A percentile compares a stretch with the other conserved stretches of the same genome.
Evolutionary conservation across 2,797 vertebrate genomes (phyloP).

Genomic region (Masticophis lateralis): DNA sequence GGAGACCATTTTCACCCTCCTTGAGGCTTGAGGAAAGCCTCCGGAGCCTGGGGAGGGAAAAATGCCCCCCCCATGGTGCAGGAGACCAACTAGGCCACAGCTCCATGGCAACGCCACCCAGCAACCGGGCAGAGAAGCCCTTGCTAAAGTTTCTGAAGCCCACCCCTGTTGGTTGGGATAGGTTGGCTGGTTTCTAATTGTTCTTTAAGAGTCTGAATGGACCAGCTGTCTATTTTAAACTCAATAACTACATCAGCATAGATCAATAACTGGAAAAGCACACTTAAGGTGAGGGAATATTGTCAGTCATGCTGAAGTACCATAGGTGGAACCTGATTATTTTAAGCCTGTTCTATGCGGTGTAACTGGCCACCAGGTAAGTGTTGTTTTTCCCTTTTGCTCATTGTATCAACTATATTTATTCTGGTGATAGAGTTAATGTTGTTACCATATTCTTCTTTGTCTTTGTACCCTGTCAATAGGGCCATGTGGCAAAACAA

Average conservation of each 20-base stretch:
- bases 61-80: no score
- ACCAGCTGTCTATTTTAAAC: background rate
- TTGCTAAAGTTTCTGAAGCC: no score
- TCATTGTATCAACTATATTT: conserved; percentile 57
- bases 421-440: conserved; percentile 54
- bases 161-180: background rate
- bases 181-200: background rate
- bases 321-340: background rate
- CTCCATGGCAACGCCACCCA: no score
- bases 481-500: conserved; percentile 62
- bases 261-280: background rate
- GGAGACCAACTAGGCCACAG: no score
- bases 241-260: background rate
- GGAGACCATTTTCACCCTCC: no score
- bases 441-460: conserved; percentile 46
- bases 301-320: background rate
- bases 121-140: no score
- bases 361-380: conserved; percentile 30
- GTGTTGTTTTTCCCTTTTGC: conserved; percentile 47
- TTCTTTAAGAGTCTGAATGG: background rate
- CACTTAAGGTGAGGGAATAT: background rate
- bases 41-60: no score
- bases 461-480: conserved; percentile 47
- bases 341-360: background rate
- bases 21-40: no score